Evolutionary conservation across 2,113 vertebrate species (phyloP).

Genomic region (Lepisosteus osseus): DNA sequence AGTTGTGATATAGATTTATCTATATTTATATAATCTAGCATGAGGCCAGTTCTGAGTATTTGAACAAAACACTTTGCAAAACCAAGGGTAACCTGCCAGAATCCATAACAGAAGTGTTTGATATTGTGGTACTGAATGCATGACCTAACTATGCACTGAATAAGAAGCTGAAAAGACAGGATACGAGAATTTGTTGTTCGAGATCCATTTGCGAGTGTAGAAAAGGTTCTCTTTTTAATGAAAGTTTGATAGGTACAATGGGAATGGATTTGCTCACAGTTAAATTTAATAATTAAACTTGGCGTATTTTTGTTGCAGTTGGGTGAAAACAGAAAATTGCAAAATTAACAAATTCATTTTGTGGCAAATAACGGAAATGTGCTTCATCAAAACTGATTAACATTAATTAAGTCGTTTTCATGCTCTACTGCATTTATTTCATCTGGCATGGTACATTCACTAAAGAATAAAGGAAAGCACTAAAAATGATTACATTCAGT

Average conservation of each 20-base stretch:
- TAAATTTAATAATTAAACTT: constrained; percentile 48
- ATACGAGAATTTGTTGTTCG: not conserved
- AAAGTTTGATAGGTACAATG: constrained; percentile 7
- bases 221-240: not conserved
- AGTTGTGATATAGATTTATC: constrained; percentile 6
- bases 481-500: constrained; percentile 42
- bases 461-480: too few relatives aligned
- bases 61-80: not conserved
- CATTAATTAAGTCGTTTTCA: constrained; percentile 70
- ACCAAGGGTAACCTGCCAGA: not conserved
- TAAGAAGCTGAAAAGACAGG: not conserved
- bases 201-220: not conserved
- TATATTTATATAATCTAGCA: not conserved
- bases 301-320: constrained; percentile 51
- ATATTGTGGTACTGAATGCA: not conserved
- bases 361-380: constrained; percentile 67
- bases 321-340: constrained; percentile 38
- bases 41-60: not conserved
- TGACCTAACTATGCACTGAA: not conserved
- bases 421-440: constrained; percentile 60
- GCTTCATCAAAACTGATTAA: constrained; percentile 69
- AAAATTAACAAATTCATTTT: constrained; percentile 63
- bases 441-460: constrained; percentile 36
- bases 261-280: constrained; percentile 12
- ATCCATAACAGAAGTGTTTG: not conserved